Evolutionary conservation across 2,888 invertebrate species (phyloP).

Genomic region (Alcis repandata): DNA sequence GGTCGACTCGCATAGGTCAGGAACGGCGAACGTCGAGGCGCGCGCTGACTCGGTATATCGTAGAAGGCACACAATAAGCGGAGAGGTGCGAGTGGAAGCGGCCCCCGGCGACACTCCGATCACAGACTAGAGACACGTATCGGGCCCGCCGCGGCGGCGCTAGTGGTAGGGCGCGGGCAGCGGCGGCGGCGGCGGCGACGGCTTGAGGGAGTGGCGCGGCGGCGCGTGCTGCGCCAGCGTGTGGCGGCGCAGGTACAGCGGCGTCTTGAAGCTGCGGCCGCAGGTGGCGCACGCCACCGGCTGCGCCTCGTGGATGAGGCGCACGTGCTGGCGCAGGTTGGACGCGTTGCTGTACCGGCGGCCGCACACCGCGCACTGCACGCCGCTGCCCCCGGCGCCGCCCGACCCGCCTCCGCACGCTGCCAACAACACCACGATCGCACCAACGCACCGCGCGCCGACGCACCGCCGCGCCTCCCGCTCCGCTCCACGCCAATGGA

Average conservation of each 20-base stretch:
- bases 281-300: conserved; percentile 90
- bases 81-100: conserved; percentile 82
- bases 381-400: conserved; percentile 61
- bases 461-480: conserved; percentile 45
- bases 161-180: conserved; percentile 50
- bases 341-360: conserved; percentile 90
- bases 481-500: conserved; percentile 10
- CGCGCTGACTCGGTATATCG: conserved; percentile 76
- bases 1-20: conserved; percentile 33
- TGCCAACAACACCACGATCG: conserved; percentile 28
- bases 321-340: conserved; percentile 91
- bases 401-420: conserved; percentile 45
- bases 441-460: conserved; percentile 81
- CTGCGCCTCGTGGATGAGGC: conserved; percentile 90
- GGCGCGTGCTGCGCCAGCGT: conserved; percentile 89
- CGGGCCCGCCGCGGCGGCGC: conserved; percentile 42
- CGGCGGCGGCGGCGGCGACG: conserved; percentile 59
- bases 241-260: conserved; percentile 91
- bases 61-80: conserved; percentile 86
- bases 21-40: conserved; percentile 59
- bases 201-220: conserved; percentile 69
- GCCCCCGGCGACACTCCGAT: conserved; percentile 86
- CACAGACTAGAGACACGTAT: conserved; percentile 85
- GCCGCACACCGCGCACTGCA: conserved; percentile 89
- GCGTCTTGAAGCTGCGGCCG: conserved; percentile 91